phyloP scores from a whole-genome alignment of 2,888 invertebrate genomes.

The Villa cingulata region DNA sequence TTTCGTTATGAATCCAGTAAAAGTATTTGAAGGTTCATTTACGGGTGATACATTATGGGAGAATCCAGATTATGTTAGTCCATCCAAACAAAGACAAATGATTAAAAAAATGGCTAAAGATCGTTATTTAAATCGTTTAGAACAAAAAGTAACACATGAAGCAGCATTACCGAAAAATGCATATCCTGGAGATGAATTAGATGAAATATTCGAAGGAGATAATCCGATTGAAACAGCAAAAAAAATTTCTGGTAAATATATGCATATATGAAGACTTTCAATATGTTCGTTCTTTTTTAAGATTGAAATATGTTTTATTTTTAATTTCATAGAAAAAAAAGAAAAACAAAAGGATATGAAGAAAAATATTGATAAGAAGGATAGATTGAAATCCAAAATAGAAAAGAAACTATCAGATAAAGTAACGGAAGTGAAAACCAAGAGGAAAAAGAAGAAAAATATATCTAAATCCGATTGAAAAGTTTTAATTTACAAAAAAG shows the following conservation, averaged over 20 bases:
- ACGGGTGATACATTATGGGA: slow-evolving; percentile 86
- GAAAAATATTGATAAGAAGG: slow-evolving; percentile 19
- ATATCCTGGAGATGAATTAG: slow-evolving; percentile 57
- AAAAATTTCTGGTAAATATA: slow-evolving; percentile 33
- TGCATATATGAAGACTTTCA: too few relatives aligned
- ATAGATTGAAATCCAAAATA: slow-evolving; percentile 24
- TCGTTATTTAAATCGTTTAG: slow-evolving; percentile 62
- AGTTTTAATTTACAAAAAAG: too few relatives aligned
- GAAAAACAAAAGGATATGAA: slow-evolving; percentile 14
- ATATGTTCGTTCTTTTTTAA: too few relatives aligned
- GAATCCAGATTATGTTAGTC: slow-evolving; percentile 82
- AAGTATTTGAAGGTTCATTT: slow-evolving; percentile 92
- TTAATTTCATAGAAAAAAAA: slow-evolving; percentile 1
- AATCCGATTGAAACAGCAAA: slow-evolving; percentile 48
- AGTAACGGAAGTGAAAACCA: slow-evolving; percentile 24
- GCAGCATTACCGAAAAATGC: slow-evolving; percentile 57
- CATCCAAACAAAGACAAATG: slow-evolving; percentile 67
- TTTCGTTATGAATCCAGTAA: slow-evolving; percentile 74
- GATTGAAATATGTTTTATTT: too few relatives aligned
- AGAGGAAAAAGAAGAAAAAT: slow-evolving; percentile 22
- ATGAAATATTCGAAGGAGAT: slow-evolving; percentile 59
- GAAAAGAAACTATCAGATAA: slow-evolving; percentile 28
- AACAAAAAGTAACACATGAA: slow-evolving; percentile 64
- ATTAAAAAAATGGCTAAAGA: slow-evolving; percentile 52
- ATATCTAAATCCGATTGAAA: too few relatives aligned